A percentile compares a stretch with the other conserved stretches of the same genome.
These are phyloP conservation scores for Tribolium castaneum DNA, from an alignment of 1,140 invertebrate genomes.

Conservation along the genomic window DNA sequence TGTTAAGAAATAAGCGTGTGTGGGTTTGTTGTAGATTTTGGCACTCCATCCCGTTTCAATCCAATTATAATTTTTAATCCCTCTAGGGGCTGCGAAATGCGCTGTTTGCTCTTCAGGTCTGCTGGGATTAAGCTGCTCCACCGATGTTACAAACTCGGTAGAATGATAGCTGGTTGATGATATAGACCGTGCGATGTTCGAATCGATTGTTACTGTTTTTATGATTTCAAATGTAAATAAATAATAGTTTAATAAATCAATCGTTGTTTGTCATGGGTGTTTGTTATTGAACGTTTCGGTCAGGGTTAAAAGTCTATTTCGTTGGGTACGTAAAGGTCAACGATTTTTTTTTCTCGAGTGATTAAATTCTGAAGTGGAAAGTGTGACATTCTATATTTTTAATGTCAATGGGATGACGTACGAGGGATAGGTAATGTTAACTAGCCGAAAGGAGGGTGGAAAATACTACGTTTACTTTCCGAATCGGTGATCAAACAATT, in stretches of 20 bases:
- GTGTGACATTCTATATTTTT: conserved; percentile 1
- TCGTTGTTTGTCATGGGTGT: not conserved
- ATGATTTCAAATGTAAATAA: not conserved
- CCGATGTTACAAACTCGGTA: conserved; percentile 10
- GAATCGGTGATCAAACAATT: conserved; percentile 64
- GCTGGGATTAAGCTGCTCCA: conserved; percentile 32
- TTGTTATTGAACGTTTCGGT: not conserved
- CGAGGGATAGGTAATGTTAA: conserved; percentile 35
- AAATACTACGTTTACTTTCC: conserved; percentile 62
- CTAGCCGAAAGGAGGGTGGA: conserved; percentile 47
- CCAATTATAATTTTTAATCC: conserved; percentile 62
- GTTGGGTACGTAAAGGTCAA: not conserved
- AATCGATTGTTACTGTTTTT: not conserved
- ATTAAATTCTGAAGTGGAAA: not conserved
- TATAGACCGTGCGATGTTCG: not conserved
- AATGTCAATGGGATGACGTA: conserved; percentile 19
- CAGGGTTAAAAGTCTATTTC: not conserved
- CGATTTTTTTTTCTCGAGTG: not conserved
- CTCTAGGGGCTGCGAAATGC: conserved; percentile 54
- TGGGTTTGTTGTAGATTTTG: conserved; percentile 3
- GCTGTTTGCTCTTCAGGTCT: conserved; percentile 54
- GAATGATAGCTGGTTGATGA: not conserved
- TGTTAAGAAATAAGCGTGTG: not conserved
- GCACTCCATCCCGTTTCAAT: conserved; percentile 48
- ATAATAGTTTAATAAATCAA: not conserved